Percentiles rank a stretch among this genome's conserved stretches.
Evolutionary conservation across 2,113 vertebrate species (phyloP).

Genomic region (Pluvialis apricaria): DNA sequence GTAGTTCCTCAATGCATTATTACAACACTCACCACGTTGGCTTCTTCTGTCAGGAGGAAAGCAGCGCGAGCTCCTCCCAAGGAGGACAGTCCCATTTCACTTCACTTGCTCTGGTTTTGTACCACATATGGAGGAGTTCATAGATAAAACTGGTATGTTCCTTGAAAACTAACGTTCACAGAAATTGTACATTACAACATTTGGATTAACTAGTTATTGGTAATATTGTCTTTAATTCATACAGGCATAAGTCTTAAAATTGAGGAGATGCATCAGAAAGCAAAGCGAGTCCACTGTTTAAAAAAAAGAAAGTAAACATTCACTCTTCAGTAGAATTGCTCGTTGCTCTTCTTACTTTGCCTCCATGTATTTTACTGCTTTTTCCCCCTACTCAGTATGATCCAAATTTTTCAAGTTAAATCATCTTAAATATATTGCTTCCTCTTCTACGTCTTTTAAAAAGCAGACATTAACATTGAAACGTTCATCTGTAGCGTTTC

Average conservation of each 20-base stretch:
- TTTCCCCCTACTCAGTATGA: neutral
- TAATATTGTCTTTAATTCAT: neutral
- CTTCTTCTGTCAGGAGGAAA: slow-evolving; percentile 52
- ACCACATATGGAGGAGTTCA: neutral
- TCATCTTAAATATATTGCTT: neutral
- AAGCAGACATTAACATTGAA: neutral
- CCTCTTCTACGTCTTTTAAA: neutral
- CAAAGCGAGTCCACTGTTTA: neutral
- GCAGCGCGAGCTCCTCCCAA: neutral
- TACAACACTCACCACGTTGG: neutral
- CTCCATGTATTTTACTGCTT: neutral
- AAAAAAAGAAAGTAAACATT: neutral
- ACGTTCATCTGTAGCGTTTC: neutral
- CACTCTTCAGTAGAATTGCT: neutral
- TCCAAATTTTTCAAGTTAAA: neutral
- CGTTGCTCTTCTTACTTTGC: neutral
- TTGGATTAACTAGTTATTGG: neutral
- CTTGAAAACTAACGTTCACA: neutral
- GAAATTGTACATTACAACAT: neutral
- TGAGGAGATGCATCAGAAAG: neutral
- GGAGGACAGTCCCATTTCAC: neutral
- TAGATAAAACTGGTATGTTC: neutral
- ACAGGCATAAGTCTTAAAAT: neutral
- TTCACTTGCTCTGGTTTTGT: neutral
- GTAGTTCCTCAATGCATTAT: neutral